These are phyloP conservation scores for Drosophila equinoxialis DNA, from an alignment of 1,140 invertebrate genomes.

Conservation along the genomic window DNA sequence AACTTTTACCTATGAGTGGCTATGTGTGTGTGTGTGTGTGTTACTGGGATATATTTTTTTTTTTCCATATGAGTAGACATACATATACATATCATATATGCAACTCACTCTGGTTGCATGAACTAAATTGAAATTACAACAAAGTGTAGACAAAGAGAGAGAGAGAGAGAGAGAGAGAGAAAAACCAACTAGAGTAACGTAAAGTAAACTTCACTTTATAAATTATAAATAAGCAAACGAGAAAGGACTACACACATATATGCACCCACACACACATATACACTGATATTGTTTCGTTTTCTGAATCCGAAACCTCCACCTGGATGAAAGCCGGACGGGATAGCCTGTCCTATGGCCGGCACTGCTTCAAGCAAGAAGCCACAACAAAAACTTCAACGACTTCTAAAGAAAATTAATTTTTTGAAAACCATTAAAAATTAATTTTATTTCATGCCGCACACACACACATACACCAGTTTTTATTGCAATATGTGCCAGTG, in stretches of 20 bases:
- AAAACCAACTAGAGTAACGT: constrained; percentile 37
- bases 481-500: constrained; percentile 38
- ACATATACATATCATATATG: not conserved
- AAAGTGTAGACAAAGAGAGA: constrained; percentile 10
- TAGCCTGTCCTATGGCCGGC: constrained; percentile 41
- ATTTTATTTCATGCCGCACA: constrained; percentile 69
- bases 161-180: too few relatives aligned
- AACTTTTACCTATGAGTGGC: not conserved
- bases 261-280: not conserved
- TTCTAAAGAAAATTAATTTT: constrained; percentile 79
- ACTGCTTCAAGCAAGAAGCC: constrained; percentile 26
- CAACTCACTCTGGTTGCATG: constrained; percentile 1
- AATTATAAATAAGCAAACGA: constrained; percentile 75
- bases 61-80: not conserved
- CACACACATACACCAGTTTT: constrained; percentile 42
- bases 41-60: not conserved
- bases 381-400: constrained; percentile 55
- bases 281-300: constrained; percentile 1
- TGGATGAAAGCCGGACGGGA: not conserved
- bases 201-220: constrained; percentile 74
- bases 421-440: constrained; percentile 79
- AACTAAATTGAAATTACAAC: constrained; percentile 13
- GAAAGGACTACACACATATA: constrained; percentile 16
- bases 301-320: not conserved
- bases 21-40: not conserved